Percentiles rank a stretch among this genome's conserved stretches.
phyloP scores from a whole-genome alignment of 92 coral and sea anemone genomes.

The Heteractis magnifica region DNA sequence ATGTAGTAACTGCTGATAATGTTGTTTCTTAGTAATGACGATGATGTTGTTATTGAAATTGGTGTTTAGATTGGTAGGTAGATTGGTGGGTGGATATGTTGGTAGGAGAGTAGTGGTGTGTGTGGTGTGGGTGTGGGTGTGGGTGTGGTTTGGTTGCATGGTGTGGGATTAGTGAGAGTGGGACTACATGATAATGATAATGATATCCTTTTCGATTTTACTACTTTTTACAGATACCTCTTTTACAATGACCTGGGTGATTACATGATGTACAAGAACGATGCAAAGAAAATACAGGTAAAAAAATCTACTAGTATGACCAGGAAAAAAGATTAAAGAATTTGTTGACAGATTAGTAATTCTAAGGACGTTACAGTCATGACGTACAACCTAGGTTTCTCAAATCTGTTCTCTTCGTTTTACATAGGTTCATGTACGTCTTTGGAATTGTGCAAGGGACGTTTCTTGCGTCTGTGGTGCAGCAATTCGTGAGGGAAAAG shows the following conservation, averaged over 20 bases:
- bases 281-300: neutral
- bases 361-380: neutral
- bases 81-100: too few species aligned
- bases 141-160: neutral
- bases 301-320: neutral
- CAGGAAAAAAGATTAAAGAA: neutral
- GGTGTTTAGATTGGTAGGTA: too few species aligned
- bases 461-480: constrained; percentile 47
- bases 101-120: too few species aligned
- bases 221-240: neutral
- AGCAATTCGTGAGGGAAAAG: constrained; percentile 38
- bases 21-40: neutral
- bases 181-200: neutral
- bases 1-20: neutral
- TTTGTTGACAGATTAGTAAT: neutral
- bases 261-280: neutral
- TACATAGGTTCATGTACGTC: neutral
- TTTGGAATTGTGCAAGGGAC: constrained; percentile 10
- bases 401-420: neutral
- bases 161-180: neutral
- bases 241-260: neutral
- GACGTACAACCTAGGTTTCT: neutral
- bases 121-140: too few species aligned
- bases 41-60: too few species aligned
- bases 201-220: neutral